phyloP scores from a whole-genome alignment of 2,888 invertebrate species.

The Octonoba sinensis region DNA sequence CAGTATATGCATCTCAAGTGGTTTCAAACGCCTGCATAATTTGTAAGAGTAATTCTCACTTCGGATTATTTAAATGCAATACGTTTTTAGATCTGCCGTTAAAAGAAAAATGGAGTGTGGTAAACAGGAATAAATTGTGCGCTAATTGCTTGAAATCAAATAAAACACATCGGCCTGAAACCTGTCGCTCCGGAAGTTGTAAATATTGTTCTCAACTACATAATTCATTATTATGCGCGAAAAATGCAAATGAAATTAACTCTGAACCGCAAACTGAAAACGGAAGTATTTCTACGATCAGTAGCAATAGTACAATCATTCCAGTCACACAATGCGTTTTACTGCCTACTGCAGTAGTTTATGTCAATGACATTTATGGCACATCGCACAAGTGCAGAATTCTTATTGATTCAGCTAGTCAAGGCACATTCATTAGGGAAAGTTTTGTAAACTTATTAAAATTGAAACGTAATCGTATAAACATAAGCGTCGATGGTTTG shows the following conservation, averaged over 20 bases:
- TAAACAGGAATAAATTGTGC: not conserved
- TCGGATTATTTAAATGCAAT: not conserved
- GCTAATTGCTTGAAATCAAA: not conserved
- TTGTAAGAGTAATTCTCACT: not conserved
- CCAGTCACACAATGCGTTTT: not conserved
- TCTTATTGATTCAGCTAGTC: not conserved
- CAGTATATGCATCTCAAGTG: no score
- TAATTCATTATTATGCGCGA: not conserved
- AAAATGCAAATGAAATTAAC: not conserved
- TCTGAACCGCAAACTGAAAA: not conserved
- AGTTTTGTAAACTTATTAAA: slow-evolving; percentile 4
- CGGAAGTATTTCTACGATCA: not conserved
- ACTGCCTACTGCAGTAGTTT: not conserved
- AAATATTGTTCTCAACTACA: not conserved
- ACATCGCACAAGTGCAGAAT: not conserved
- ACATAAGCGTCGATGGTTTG: not conserved
- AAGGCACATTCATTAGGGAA: slow-evolving; percentile 8
- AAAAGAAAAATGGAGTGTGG: not conserved
- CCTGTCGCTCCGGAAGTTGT: not conserved
- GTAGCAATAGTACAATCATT: not conserved
- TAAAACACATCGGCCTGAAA: not conserved
- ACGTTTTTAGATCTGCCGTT: not conserved
- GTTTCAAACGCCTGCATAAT: not conserved
- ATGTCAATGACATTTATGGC: not conserved
- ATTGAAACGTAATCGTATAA: not conserved